Evolutionary conservation across 1,140 invertebrate species (phyloP), one percentile per base, ranked within the genome.

Genomic region (Brachionus asplanchnoidis): DNA sequence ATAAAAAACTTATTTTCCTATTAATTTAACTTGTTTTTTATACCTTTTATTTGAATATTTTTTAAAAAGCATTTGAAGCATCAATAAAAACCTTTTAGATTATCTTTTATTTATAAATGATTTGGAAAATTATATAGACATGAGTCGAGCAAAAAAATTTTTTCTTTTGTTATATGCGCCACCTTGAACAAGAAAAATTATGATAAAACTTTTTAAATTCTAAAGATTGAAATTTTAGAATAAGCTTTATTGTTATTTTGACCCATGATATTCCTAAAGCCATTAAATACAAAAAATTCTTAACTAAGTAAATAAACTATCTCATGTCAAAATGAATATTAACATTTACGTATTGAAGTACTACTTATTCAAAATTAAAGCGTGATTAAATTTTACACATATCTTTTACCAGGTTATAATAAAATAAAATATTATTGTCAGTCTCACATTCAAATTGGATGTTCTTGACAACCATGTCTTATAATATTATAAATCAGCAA

Each of bases 91-190:
- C 53, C 6, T 26, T 17, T 20, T 36, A 36, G 32, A 36, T 36
- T 36, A 36, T 5, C 5, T 36, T 36, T 7, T 36, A 36, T 36
- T 36, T 36, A 6, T 36, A 36, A 36, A 60, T 60, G n/a, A 20
- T 17, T 17, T 60, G 4, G 5, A 36, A 36, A 36, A 36, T 36
- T n/a, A n/a, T n/a, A 88, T 83, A 98, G 91, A 14, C 95, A 94
- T 89, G 94, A 95, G 91, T 99, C 97, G 88, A 96, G 93, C 88
- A 98, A 95, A 85, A 95, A 94, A 94, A 99, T 95, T 91, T 97
- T 96, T 91, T 95, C 96, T 90, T 97, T 97, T 5, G 96, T 97
- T 97, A 99, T 99, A 88, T 99, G 97, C 32, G 97, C 97, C 86
- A 99, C 95, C 95, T 98, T 50, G 28, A 53, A 65, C 9, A 42